These are phyloP conservation scores for Hoplodrina ambigua DNA, from an alignment of 2,888 invertebrate genomes.

Conservation along the genomic window DNA sequence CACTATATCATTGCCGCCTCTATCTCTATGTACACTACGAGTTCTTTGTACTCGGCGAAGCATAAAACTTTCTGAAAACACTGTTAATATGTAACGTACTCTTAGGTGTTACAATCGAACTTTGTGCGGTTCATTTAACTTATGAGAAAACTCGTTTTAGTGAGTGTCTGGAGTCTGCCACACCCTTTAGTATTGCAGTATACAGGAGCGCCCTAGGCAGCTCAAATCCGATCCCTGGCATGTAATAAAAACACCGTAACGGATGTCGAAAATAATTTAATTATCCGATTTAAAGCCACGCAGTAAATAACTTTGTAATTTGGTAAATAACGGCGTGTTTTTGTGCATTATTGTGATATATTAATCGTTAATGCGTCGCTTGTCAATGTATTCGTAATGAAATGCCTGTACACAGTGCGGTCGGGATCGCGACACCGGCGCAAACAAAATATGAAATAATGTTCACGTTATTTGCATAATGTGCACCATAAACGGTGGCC, in stretches of 20 bases:
- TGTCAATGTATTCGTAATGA: constrained; percentile 82
- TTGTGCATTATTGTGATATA: constrained; percentile 76
- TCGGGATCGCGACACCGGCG: constrained; percentile 69
- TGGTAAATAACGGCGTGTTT: constrained; percentile 70
- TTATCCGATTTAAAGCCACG: constrained; percentile 60
- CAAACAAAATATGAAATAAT: constrained; percentile 79
- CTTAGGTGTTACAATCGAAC: constrained; percentile 64
- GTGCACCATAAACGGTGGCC: constrained; percentile 71
- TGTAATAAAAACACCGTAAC: constrained; percentile 42
- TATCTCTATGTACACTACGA: constrained; percentile 82
- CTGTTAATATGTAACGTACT: constrained; percentile 75
- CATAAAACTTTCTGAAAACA: constrained; percentile 81
- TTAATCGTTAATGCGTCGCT: constrained; percentile 78
- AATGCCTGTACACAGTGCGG: constrained; percentile 70
- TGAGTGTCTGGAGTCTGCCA: constrained; percentile 23
- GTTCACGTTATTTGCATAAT: constrained; percentile 77
- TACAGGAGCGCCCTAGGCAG: constrained; percentile 22
- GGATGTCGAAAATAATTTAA: constrained; percentile 61
- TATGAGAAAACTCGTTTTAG: constrained; percentile 42
- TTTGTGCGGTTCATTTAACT: constrained; percentile 65
- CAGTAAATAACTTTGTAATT: constrained; percentile 67
- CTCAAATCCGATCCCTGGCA: constrained; percentile 20
- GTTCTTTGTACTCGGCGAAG: constrained; percentile 80
- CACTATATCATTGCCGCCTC: constrained; percentile 90
- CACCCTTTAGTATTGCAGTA: neutral